Evolutionary conservation across 2,797 vertebrate species (phyloP), one percentile per base, ranked within the genome.

Genomic region (Acipenser oxyrinchus): DNA sequence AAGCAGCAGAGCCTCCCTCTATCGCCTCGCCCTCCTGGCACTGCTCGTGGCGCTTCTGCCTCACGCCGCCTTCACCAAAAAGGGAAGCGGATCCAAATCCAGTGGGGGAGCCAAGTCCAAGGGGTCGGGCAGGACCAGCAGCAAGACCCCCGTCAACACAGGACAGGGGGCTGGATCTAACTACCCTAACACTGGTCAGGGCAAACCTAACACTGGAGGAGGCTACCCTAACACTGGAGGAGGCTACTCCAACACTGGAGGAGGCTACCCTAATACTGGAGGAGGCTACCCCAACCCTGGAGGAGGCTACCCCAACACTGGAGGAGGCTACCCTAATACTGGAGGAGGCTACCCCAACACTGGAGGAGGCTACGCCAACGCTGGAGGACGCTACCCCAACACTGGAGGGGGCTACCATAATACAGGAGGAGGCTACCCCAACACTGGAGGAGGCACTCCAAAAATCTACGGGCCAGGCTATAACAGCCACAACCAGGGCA

Each of bases 381-480:
- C n/a, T n/a, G n/a, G n/a, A n/a, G n/a, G n/a, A n/a, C n/a, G n/a
- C 6, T 61, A 69, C 60, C 74, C 74, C 10, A 11, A 82, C 4
- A n/a, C n/a, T n/a, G n/a, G n/a, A n/a, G n/a, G n/a, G n/a, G n/a
- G n/a, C n/a, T n/a, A n/a, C n/a, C n/a, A n/a, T n/a, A n/a, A n/a
- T n/a, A 59, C 62, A 8, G 49, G 37, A 18, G 66, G 12, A 11
- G 60, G 71, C 1, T 65, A 63, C n/a, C 67, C 67, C 7, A 53
- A 62, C 60, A 62, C 63, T 48, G 69, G 64, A 10, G 65, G 37
- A 9, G 15, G 15, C 15, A 18, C 15, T 18, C 15, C 15, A 18
- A 18, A 18, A 18, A 18, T 18, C 15, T 88, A 84, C 53, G 81
- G 81, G 6, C 62, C 82, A 48, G 79, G 76, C 12, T 84, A 74